These are phyloP conservation scores for Xestia rhomboidea DNA, from an alignment of 2,888 invertebrate species.

Conservation along the genomic window DNA sequence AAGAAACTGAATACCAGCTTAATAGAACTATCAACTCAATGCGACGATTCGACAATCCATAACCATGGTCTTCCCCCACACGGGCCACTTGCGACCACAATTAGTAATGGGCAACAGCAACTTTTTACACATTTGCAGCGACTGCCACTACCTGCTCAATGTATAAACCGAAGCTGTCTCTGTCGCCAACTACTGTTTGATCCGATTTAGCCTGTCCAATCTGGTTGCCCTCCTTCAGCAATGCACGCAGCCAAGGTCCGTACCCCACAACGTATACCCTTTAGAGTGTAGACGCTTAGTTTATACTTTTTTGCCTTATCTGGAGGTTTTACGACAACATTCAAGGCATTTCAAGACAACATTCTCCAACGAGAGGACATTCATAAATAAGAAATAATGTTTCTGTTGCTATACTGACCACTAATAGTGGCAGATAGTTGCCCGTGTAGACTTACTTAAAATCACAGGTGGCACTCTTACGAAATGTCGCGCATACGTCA, in stretches of 20 bases:
- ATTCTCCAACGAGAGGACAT: not conserved
- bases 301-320: not conserved
- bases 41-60: slow-evolving; percentile 2
- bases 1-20: slow-evolving; percentile 36
- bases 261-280: accelerated
- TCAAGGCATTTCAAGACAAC: not conserved
- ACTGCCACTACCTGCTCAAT: not conserved
- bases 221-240: no score
- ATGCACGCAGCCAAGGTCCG: not conserved
- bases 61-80: not conserved
- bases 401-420: not conserved
- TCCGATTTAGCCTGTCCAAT: no score
- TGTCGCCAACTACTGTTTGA: not conserved
- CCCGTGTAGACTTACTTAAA: slow-evolving; percentile 3
- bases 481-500: slow-evolving; percentile 52
- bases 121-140: not conserved
- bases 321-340: not conserved
- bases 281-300: not conserved
- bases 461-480: slow-evolving; percentile 47
- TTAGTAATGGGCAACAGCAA: not conserved
- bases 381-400: not conserved
- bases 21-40: slow-evolving; percentile 11
- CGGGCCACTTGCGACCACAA: not conserved
- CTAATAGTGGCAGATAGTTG: not conserved
- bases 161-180: not conserved